Evolutionary conservation across 2,113 vertebrate species (phyloP).

Genomic region (Lampris incognitus): DNA sequence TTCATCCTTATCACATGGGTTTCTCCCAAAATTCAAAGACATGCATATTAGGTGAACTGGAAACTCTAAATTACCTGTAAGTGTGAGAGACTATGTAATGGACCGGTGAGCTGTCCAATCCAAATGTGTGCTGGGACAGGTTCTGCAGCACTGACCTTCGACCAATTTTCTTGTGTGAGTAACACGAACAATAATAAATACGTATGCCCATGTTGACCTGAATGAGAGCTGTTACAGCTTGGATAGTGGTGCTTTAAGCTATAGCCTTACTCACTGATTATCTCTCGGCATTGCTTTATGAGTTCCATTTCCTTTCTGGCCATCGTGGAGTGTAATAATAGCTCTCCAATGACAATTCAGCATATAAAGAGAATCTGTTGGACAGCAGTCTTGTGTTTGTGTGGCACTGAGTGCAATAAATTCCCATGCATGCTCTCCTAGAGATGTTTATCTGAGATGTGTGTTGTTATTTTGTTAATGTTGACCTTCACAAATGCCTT

Average conservation of each 20-base stretch:
- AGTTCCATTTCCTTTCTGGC: slow-evolving; percentile 56
- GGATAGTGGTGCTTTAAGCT: slow-evolving; percentile 38
- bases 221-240: not conserved
- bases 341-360: slow-evolving; percentile 52
- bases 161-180: too few species aligned
- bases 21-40: too few species aligned
- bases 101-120: too few species aligned
- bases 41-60: too few species aligned
- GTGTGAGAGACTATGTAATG: too few species aligned
- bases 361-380: slow-evolving; percentile 69
- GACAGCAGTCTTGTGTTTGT: slow-evolving; percentile 56
- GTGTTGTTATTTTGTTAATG: slow-evolving; percentile 63
- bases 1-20: too few species aligned
- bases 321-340: slow-evolving; percentile 48
- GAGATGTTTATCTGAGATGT: slow-evolving; percentile 49
- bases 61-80: too few species aligned
- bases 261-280: slow-evolving; percentile 45
- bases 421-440: slow-evolving; percentile 50
- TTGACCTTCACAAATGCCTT: slow-evolving; percentile 62
- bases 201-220: not conserved
- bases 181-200: not conserved
- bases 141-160: too few species aligned
- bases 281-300: slow-evolving; percentile 52
- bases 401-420: slow-evolving; percentile 63
- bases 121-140: too few species aligned